These are phyloP conservation scores for Phoebastria nigripes DNA, from an alignment of 2,797 vertebrate genomes.

Conservation along the genomic window DNA sequence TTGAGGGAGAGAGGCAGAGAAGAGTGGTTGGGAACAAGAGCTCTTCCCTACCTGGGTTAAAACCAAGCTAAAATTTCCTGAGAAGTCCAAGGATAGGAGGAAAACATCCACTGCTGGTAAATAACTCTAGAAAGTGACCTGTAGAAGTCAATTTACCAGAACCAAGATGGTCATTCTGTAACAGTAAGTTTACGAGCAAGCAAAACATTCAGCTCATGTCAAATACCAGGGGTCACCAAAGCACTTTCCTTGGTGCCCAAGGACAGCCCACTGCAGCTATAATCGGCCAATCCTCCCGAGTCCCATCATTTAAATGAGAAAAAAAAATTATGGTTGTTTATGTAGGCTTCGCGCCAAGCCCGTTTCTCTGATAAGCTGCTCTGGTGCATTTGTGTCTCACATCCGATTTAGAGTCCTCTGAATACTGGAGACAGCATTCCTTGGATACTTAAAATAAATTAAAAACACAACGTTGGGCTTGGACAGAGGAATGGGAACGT, in stretches of 20 bases:
- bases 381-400: slow-evolving; percentile 77
- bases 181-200: not conserved
- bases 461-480: slow-evolving; percentile 48
- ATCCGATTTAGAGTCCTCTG: slow-evolving; percentile 77
- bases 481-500: slow-evolving; percentile 53
- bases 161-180: not conserved
- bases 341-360: slow-evolving; percentile 64
- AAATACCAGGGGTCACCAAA: slow-evolving; percentile 23
- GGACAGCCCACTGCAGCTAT: slow-evolving; percentile 8
- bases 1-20: not conserved
- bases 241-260: slow-evolving; percentile 28
- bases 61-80: not conserved
- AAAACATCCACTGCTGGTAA: not conserved
- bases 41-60: not conserved
- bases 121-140: not conserved
- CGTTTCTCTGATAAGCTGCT: slow-evolving; percentile 77
- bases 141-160: not conserved
- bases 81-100: not conserved
- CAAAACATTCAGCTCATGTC: not conserved
- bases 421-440: slow-evolving; percentile 74
- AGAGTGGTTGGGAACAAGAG: not conserved
- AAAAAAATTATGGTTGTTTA: slow-evolving; percentile 61
- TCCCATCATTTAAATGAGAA: slow-evolving; percentile 13
- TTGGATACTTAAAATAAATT: slow-evolving; percentile 71
- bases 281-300: not conserved